Evolutionary conservation across 2,888 invertebrate species (phyloP), one percentile per base, ranked within the genome.

Genomic region (Cheilosia pagana): DNA sequence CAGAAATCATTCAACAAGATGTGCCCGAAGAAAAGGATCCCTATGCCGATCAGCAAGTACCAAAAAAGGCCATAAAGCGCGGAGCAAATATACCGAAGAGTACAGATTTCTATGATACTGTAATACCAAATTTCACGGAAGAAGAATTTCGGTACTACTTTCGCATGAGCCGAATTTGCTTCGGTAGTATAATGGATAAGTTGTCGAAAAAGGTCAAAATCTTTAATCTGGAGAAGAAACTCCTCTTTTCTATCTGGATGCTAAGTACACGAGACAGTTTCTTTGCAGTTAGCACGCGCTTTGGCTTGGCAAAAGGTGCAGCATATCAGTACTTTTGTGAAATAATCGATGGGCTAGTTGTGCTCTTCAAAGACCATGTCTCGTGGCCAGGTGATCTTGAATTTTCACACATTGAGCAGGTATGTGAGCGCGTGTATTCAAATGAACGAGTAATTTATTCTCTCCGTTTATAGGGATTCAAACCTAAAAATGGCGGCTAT

Each of bases 301-400:
- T 82, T n/a, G 71, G 78, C 2, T 16, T 82, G 0, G 39, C 60
- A 2, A 67, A 72, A 48, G 78, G 82, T 14, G 50, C 67, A 0
- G 65, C 82, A 1, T 77, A 82, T 67, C 82, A 78, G 10, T 62
- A 67, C 8, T 78, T 82, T 60, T 62, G 67, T 14, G 82, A 82
- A 10, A 77, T 78, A 3, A 63, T 82, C 19, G 82, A 82, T 23
- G 71, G 71, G 0, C 28, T 82, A 7, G 31, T 77, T 7, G 52
- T 53, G 3, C 28, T 82, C 0, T 82, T 82, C 12, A 82, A 82
- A 12, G 50, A 67, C 5, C 71, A 82, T 25, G 78, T 82, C 10
- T 19, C 23, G 0, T 82, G 82, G 82, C 82, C 82, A 31, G 21
- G 14, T 2, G 48, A 50, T 21, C 35, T 3, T 0, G 78, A 72